A percentile compares a stretch with the other conserved stretches of the same genome.
Conservation (phyloP, 2,888 invertebrate genomes). For the Drosophila rubida region DNA sequence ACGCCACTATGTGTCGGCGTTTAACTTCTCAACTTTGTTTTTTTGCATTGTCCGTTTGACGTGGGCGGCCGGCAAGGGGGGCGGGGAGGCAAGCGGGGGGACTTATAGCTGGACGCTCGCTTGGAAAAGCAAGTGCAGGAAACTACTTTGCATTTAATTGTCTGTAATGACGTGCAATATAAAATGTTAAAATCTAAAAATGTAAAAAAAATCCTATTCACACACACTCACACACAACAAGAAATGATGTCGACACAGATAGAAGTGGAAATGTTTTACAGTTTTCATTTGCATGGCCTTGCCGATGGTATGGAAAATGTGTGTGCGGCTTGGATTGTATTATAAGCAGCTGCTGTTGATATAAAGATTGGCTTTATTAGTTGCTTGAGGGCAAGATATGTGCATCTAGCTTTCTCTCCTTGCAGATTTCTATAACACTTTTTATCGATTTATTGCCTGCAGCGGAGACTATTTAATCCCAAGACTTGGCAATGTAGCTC, state of each 20-base stretch:
- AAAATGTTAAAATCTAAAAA: slow-evolving; percentile 84
- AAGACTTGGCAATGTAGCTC: neutral
- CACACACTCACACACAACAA: slow-evolving; percentile 10
- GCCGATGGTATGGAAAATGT: slow-evolving; percentile 22
- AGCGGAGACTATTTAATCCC: neutral
- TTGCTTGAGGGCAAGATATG: neutral
- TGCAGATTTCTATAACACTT: neutral
- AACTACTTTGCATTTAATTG: slow-evolving; percentile 86
- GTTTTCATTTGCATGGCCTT: slow-evolving; percentile 63
- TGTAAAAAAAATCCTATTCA: slow-evolving; percentile 46
- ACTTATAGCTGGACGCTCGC: slow-evolving; percentile 54
- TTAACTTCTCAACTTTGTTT: slow-evolving; percentile 80
- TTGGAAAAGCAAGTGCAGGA: slow-evolving; percentile 83
- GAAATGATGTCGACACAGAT: slow-evolving; percentile 50
- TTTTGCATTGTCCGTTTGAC: slow-evolving; percentile 62
- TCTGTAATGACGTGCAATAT: slow-evolving; percentile 85
- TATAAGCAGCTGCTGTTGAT: slow-evolving; percentile 7
- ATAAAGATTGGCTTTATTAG: slow-evolving; percentile 11
- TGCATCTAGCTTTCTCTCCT: neutral
- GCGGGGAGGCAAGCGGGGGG: slow-evolving; percentile 4
- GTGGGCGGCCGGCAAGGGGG: slow-evolving; percentile 41
- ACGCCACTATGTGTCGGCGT: slow-evolving; percentile 78
- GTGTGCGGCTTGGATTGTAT: neutral
- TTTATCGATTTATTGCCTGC: neutral
- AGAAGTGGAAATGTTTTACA: slow-evolving; percentile 58